Conservation (phyloP, 2,888 invertebrate genomes). For the Mayetiola destructor region DNA sequence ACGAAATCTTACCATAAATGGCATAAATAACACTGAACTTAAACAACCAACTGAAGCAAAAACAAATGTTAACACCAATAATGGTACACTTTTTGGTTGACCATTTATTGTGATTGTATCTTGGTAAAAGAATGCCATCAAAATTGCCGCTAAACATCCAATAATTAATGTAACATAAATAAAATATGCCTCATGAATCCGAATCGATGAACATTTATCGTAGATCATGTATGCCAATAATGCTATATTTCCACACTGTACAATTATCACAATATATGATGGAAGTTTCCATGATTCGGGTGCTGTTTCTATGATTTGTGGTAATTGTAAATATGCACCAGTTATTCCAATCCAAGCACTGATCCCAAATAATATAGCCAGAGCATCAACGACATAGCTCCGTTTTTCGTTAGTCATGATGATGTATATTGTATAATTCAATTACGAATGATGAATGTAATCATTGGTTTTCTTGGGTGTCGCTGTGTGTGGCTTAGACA, state of each 20-base stretch:
- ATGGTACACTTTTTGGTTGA: conserved; percentile 40
- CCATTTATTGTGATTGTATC: conserved; percentile 41
- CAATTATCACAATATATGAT: conserved; percentile 65
- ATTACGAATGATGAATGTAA: too few relatives aligned
- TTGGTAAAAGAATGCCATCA: conserved; percentile 46
- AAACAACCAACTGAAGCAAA: conserved; percentile 43
- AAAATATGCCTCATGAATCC: conserved; percentile 38
- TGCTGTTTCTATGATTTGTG: conserved; percentile 61
- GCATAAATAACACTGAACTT: conserved; percentile 73
- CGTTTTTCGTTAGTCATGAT: too few relatives aligned
- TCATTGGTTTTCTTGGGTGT: too few relatives aligned
- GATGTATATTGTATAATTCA: too few relatives aligned
- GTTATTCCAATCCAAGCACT: conserved; percentile 82
- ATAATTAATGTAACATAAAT: conserved; percentile 41
- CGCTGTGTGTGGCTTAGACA: too few relatives aligned
- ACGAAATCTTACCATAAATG: conserved; percentile 62
- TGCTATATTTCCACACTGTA: conserved; percentile 72
- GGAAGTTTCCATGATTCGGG: conserved; percentile 83
- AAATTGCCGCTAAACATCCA: conserved; percentile 41
- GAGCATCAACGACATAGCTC: conserved; percentile 43
- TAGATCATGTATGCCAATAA: conserved; percentile 51
- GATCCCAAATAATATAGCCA: conserved; percentile 63
- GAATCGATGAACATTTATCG: conserved; percentile 35
- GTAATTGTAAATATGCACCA: conserved; percentile 75
- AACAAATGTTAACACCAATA: conserved; percentile 50